Evolutionary conservation across 2,888 invertebrate species (phyloP).

Genomic region (Sussaba pulchella): DNA sequence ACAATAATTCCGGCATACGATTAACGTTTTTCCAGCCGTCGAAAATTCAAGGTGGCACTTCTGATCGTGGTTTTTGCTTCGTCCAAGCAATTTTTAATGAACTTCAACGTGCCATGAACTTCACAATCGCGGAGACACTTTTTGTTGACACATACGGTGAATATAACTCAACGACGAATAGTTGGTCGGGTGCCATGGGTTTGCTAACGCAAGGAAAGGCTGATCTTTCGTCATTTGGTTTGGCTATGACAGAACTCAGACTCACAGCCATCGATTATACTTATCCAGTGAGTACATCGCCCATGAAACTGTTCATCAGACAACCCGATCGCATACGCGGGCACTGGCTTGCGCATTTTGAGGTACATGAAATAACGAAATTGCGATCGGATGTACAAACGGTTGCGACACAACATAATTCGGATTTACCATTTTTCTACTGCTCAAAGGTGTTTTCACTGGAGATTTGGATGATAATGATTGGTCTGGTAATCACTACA

Average conservation of each 20-base stretch:
- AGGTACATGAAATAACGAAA: slow-evolving; percentile 65
- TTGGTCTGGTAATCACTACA: too few relatives aligned
- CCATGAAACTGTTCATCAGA: slow-evolving; percentile 73
- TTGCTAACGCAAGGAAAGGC: slow-evolving; percentile 66
- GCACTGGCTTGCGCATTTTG: slow-evolving; percentile 77
- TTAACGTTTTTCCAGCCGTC: background rate
- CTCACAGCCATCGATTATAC: slow-evolving; percentile 75
- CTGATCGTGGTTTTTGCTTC: too few relatives aligned
- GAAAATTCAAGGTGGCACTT: slow-evolving; percentile 59
- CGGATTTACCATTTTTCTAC: background rate
- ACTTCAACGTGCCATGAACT: slow-evolving; percentile 73
- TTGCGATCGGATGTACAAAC: background rate
- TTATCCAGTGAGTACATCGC: slow-evolving; percentile 72
- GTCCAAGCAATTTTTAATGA: too few relatives aligned
- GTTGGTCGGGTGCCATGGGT: slow-evolving; percentile 76
- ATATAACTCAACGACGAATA: slow-evolving; percentile 55
- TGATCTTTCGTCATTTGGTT: slow-evolving; percentile 73
- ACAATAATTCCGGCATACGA: too few relatives aligned
- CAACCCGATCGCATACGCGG: slow-evolving; percentile 64
- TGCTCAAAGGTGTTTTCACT: too few relatives aligned
- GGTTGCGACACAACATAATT: background rate
- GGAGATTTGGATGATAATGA: too few relatives aligned
- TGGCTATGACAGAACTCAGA: slow-evolving; percentile 71
- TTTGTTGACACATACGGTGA: slow-evolving; percentile 68
- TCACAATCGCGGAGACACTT: slow-evolving; percentile 62